These are phyloP conservation scores for Pteromalus puparum DNA, from an alignment of 1,140 invertebrate genomes.

Conservation along the genomic window DNA sequence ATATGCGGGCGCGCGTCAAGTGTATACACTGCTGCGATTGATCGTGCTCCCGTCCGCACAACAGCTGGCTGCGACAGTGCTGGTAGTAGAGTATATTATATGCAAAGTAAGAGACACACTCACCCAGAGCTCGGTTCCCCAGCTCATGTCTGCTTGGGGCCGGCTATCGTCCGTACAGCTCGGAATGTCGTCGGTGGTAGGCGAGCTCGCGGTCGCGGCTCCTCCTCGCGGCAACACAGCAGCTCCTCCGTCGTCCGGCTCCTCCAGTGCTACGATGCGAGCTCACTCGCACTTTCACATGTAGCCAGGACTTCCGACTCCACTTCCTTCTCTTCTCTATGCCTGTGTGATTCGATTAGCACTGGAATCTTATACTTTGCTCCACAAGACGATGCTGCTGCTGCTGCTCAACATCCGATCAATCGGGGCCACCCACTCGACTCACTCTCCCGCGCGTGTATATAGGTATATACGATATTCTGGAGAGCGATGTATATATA, in stretches of 20 bases:
- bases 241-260: neutral
- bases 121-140: slow-evolving; percentile 76
- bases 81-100: neutral
- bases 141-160: slow-evolving; percentile 70
- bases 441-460: neutral
- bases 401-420: neutral
- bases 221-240: neutral
- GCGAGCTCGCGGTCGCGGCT: slow-evolving; percentile 5
- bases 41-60: neutral
- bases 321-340: neutral
- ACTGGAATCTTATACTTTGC: too few relatives aligned
- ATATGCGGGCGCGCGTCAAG: neutral
- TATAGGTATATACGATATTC: neutral
- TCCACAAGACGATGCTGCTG: neutral
- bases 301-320: slow-evolving; percentile 29
- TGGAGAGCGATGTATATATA: neutral
- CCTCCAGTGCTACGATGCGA: slow-evolving; percentile 22
- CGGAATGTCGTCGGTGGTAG: slow-evolving; percentile 41
- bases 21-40: neutral
- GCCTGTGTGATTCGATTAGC: neutral
- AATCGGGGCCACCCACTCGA: neutral
- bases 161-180: slow-evolving; percentile 46
- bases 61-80: neutral
- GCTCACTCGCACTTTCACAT: slow-evolving; percentile 43
- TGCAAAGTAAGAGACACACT: slow-evolving; percentile 60